Base-by-base conservation (phyloP, 2,797 vertebrate species). In the Staurois parvus region DNA sequence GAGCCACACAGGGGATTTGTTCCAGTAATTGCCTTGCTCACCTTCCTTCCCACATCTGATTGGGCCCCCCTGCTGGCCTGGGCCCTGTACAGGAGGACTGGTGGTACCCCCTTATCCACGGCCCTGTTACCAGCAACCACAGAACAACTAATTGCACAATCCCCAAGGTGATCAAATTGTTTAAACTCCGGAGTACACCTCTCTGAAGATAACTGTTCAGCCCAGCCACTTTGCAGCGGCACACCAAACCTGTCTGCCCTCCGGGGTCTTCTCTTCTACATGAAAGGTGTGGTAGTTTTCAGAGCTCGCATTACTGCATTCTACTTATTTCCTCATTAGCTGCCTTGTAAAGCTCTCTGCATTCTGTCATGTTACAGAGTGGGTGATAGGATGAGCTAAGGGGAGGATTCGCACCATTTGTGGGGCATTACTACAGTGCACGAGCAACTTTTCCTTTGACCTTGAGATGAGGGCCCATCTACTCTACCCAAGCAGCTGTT, bases 161-260 rank as follows among this genome's bases (percentile, higher is more conserved):
- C 59, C 48, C 13, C 15, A 21, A 64, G 59, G 24, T 26, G 3
- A 64, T 26, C 21, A 17, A 5, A 4, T 52, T 24, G 52, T 59
- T 21, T 56, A 28, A 3, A 29, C 64, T 66, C 26, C 10, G 13
- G 11, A 4, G 12, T 29, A 3, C 4, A 66, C 9, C n/a, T 8
- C 59, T 64, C 59, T 26, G 59, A 12, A 66, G 64, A 66, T 66
- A 66, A 66, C 64, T 66, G 64, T 66, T 66, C 64, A 66, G 64
- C 64, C 26, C 11, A 9, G 59, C 4, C 24, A 64, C 7, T 64
- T 64, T n/a, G 2, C 59, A 37, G 7, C 34, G 34, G 34, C 34
- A 64, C 48, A 24, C 19, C 0, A 59, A 7, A 29, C 64, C 64
- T 66, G 28, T 66, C 64, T 66, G 64, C 64, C 64, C 64, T 66